Evolutionary conservation across 2,888 invertebrate species (phyloP), one percentile per base, ranked within the genome.

Genomic region (Agonopterix arenella): DNA sequence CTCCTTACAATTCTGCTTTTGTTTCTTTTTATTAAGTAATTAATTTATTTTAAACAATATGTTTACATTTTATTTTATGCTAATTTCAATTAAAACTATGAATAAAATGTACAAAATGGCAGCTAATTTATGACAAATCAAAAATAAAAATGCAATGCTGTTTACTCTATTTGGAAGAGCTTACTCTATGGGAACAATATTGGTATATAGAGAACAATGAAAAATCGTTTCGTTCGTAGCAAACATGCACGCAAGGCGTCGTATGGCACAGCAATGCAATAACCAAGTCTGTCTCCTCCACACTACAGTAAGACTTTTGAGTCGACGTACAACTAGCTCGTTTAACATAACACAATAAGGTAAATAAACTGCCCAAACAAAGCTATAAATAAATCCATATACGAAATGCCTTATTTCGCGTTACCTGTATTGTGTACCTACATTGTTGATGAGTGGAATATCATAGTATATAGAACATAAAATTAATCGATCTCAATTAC

Each of bases 151-250:
- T 28, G 2, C 28, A 28, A 28, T 28, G 28, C 4, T 28, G 5
- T 56, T 60, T 53, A 62, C 56, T 64, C n/a, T 43, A 68, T 81
- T 85, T 75, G 78, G 83, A 78, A 76, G 86, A 85, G 86, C 86
- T 88, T 88, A 86, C 70, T 77, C 68, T 75, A 74, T 76, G 88
- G 88, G 86, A 88, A 83, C 88, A 88, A 88, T 83, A 77, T 80
- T 80, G 80, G 80, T 70, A 68, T 70, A 68, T 81, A 80, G 70
- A 66, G 64, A 63, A 59, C 59, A 60, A 58, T 69, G 62, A 65
- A 65, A 55, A 60, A 58, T 69, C 63, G 65, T 62, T 43, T 43
- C 13, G 43, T 43, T 43, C 5, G 11, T 11, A 11, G 13, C 1
- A n/a, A 11, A 43, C 43, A 66, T 76, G 76, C 78, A 75, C 79